These are phyloP conservation scores for Strix aluco DNA, from an alignment of 2,113 vertebrate genomes.

Conservation along the genomic window DNA sequence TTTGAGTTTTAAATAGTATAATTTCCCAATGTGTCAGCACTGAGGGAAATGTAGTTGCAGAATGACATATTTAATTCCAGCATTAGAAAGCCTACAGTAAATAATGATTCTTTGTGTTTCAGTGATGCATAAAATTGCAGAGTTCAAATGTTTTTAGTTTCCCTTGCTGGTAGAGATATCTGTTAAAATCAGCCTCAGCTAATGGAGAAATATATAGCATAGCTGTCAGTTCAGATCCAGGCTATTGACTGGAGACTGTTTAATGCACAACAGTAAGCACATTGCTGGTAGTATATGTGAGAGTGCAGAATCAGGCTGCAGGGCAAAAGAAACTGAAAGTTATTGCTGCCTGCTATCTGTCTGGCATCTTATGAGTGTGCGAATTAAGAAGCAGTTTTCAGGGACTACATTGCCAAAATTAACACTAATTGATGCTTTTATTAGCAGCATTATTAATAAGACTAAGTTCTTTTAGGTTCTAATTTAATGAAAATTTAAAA, in stretches of 20 bases:
- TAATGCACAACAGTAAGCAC: not conserved
- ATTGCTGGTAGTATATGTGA: not conserved
- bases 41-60: not conserved
- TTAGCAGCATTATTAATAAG: not conserved
- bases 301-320: not conserved
- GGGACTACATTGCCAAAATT: not conserved
- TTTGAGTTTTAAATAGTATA: not conserved
- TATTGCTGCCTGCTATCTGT: not conserved
- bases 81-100: slow-evolving; percentile 12
- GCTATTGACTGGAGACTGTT: not conserved
- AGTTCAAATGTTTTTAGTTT: not conserved
- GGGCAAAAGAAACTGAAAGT: not conserved
- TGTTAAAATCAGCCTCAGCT: not conserved
- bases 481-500: not conserved
- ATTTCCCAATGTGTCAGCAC: not conserved
- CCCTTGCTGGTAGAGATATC: not conserved
- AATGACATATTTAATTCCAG: slow-evolving; percentile 1
- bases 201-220: not conserved
- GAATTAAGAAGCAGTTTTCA: not conserved
- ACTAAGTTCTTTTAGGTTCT: not conserved
- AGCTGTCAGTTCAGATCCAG: not conserved
- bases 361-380: not conserved
- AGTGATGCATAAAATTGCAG: not conserved
- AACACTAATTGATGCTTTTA: not conserved
- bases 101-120: slow-evolving; percentile 22